Evolutionary conservation across 2,888 invertebrate species (phyloP), one percentile per base, ranked within the genome.

Genomic region (Tetrapedia diversipes): DNA sequence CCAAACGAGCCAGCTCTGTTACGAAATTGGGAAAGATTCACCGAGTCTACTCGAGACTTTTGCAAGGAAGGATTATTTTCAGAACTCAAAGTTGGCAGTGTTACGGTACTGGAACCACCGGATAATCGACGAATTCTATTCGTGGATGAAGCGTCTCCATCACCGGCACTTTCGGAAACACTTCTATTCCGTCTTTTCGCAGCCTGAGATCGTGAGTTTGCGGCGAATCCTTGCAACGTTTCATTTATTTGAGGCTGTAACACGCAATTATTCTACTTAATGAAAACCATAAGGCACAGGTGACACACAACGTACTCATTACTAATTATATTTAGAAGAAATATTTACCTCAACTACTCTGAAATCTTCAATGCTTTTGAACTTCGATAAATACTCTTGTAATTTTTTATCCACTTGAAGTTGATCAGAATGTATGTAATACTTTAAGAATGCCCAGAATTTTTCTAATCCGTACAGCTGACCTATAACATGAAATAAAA

Each of bases 401-500:
- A 98, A 92, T 88, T 94, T 95, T 0, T 95, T 93, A 80, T 96
- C 95, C 43, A 97, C 96, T 77, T 95, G 94, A 57, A 97, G 92
- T 77, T 95, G 95, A 29, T 92, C 93, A 39, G 96, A 95, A 89
- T 97, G 95, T 91, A 96, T 97, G 92, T 97, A 98, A 93, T 99
- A 99, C 92, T 99, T 99, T 72, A 98, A 93, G 94, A 99, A 99
- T 56, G 99, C 99, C 98, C 99, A 99, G 93, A 99, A 99, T 92
- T 99, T 99, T 93, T 99, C 99, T 84, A 99, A 93, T 32, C 99
- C 99, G 92, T 99, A 99, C 63, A 99, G 94, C 92, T 99, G 98
- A 92, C 98, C 98, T 96, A n/a, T 4, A 56, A 41, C 19, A n/a
- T 4, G 16, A 37, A 39, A 37, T 16, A 34, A 24, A 53, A n/a